These are phyloP conservation scores for Brachionus rubens DNA, from an alignment of 1,140 invertebrate genomes.

Conservation along the genomic window DNA sequence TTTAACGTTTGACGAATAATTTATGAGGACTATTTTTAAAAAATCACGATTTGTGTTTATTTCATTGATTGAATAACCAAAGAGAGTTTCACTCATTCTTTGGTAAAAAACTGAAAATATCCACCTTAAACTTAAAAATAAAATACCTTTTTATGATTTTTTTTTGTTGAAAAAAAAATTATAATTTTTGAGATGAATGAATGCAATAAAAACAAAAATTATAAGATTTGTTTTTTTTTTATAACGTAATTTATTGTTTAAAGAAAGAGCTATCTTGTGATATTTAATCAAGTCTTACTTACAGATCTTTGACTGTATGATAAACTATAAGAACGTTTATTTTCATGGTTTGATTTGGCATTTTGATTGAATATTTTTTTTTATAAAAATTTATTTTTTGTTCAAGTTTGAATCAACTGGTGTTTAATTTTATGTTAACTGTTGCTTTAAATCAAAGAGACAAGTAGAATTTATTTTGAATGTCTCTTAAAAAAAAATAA, in stretches of 20 bases:
- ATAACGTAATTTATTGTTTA: neutral
- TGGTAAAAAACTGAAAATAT: neutral
- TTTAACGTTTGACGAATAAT: slow-evolving; percentile 36
- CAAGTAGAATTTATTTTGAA: too few relatives aligned
- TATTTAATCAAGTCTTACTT: too few relatives aligned
- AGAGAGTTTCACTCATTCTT: slow-evolving; percentile 24
- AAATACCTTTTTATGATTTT: neutral
- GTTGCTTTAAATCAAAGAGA: too few relatives aligned
- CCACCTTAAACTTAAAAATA: neutral
- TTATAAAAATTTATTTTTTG: too few relatives aligned
- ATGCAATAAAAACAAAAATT: neutral
- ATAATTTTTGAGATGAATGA: neutral
- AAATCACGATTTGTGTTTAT: neutral
- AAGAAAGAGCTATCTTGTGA: too few relatives aligned
- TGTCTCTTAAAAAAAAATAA: too few relatives aligned
- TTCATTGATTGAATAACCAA: slow-evolving; percentile 19
- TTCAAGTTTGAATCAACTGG: too few relatives aligned
- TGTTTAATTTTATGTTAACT: too few relatives aligned
- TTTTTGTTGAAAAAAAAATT: neutral
- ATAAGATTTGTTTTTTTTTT: neutral
- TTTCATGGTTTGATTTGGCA: too few relatives aligned
- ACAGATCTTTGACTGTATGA: too few relatives aligned
- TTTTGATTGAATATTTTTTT: too few relatives aligned
- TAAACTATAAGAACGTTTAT: too few relatives aligned
- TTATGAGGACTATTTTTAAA: neutral